These are phyloP conservation scores for Spheniscus humboldti DNA, from an alignment of 2,797 vertebrate genomes.

Conservation along the genomic window DNA sequence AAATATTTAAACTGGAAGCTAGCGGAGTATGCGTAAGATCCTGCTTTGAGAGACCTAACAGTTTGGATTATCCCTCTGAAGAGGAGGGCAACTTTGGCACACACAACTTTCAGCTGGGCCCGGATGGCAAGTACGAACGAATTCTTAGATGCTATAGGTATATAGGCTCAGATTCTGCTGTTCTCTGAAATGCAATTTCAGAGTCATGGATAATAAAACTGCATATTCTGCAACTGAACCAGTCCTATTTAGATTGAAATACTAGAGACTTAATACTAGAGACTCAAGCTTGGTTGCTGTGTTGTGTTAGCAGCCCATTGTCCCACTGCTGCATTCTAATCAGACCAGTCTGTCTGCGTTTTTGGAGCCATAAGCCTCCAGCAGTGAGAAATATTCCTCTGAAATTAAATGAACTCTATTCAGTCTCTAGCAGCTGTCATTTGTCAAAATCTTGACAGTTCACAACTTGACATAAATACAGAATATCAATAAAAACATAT, in stretches of 20 bases:
- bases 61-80: background rate
- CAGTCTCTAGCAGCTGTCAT: slow-evolving; percentile 14
- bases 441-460: slow-evolving; percentile 25
- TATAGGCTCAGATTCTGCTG: background rate
- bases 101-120: background rate
- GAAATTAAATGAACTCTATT: slow-evolving; percentile 36
- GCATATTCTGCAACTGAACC: background rate
- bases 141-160: background rate
- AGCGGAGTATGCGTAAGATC: background rate
- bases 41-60: background rate
- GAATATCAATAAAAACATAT: slow-evolving; percentile 27
- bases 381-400: slow-evolving; percentile 34
- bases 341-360: slow-evolving; percentile 51
- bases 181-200: background rate
- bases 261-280: background rate
- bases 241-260: background rate
- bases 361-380: slow-evolving; percentile 9
- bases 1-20: slow-evolving; percentile 14
- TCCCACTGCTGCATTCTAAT: slow-evolving; percentile 28
- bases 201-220: background rate
- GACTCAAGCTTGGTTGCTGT: background rate
- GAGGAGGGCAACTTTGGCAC: background rate
- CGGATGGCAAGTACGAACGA: background rate
- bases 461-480: slow-evolving; percentile 23
- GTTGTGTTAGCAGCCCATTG: slow-evolving; percentile 8